Evolutionary conservation across 1,140 invertebrate species (phyloP).

Genomic region (Grapholita molesta): DNA sequence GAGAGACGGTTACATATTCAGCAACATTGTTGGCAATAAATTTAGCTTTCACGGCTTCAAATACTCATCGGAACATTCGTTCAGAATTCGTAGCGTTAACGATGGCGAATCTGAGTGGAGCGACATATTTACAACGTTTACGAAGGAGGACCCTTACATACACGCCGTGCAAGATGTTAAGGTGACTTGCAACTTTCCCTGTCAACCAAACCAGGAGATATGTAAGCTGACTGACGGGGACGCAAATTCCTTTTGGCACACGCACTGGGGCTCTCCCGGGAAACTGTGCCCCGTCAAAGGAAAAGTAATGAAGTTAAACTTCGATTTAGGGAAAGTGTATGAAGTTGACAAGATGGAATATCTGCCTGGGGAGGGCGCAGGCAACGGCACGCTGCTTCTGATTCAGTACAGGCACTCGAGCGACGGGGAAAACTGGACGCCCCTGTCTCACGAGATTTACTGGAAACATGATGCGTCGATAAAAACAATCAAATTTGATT

Average conservation of each 20-base stretch:
- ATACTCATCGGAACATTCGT: conserved; percentile 38
- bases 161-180: conserved; percentile 40
- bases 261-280: conserved; percentile 37
- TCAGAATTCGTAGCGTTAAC: conserved; percentile 47
- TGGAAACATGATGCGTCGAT: conserved; percentile 36
- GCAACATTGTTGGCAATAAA: conserved; percentile 38
- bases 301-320: conserved; percentile 37
- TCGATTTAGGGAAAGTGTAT: conserved; percentile 48
- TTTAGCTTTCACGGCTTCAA: conserved; percentile 49
- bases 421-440: conserved; percentile 41
- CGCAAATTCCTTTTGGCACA: conserved; percentile 49
- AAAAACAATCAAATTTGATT: conserved; percentile 44
- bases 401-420: conserved; percentile 46
- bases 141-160: conserved; percentile 39
- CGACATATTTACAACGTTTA: conserved; percentile 34
- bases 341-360: conserved; percentile 52
- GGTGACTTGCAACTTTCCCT: conserved; percentile 51
- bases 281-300: conserved; percentile 30
- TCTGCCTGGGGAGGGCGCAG: conserved; percentile 46
- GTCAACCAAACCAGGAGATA: conserved; percentile 48
- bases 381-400: conserved; percentile 52
- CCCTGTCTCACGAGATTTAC: conserved; percentile 30
- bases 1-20: conserved; percentile 48
- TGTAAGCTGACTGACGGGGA: conserved; percentile 43
- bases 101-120: conserved; percentile 53